These are phyloP conservation scores for Bovichtus diacanthus DNA, from an alignment of 2,797 vertebrate species.

Conservation along the genomic window DNA sequence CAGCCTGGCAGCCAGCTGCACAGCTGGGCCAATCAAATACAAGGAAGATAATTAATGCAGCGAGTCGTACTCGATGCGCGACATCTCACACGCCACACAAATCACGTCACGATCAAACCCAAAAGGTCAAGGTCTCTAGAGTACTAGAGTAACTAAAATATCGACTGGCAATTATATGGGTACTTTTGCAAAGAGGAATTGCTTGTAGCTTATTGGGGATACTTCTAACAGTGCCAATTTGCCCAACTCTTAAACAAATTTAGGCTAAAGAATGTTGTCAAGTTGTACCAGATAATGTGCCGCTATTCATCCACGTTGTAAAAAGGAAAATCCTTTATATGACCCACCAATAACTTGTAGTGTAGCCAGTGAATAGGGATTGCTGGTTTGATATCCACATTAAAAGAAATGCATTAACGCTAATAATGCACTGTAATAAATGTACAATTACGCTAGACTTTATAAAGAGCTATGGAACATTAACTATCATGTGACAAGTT, in stretches of 20 bases:
- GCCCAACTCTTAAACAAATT: neutral
- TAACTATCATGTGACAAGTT: neutral
- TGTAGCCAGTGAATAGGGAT: neutral
- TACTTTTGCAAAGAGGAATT: neutral
- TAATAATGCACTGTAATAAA: conserved; percentile 11
- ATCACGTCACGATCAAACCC: conserved; percentile 21
- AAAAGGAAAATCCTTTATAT: neutral
- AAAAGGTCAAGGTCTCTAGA: neutral
- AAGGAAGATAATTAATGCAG: conserved; percentile 48
- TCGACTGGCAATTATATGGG: neutral
- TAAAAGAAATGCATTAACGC: neutral
- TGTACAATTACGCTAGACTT: neutral
- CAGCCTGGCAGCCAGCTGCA: conserved; percentile 52
- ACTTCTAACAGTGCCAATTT: neutral
- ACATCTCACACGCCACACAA: conserved; percentile 24
- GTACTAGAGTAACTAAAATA: neutral
- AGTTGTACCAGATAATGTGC: neutral
- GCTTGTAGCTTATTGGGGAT: neutral
- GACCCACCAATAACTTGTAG: conserved; percentile 1
- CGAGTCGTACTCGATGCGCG: conserved; percentile 5
- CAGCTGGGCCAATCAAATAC: conserved; percentile 53
- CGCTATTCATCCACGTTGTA: neutral
- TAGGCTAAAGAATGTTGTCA: neutral
- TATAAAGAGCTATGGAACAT: neutral
- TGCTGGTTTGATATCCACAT: neutral